phyloP scores from a whole-genome alignment of 2,888 invertebrate genomes.

The Sinotaia quadrata region DNA sequence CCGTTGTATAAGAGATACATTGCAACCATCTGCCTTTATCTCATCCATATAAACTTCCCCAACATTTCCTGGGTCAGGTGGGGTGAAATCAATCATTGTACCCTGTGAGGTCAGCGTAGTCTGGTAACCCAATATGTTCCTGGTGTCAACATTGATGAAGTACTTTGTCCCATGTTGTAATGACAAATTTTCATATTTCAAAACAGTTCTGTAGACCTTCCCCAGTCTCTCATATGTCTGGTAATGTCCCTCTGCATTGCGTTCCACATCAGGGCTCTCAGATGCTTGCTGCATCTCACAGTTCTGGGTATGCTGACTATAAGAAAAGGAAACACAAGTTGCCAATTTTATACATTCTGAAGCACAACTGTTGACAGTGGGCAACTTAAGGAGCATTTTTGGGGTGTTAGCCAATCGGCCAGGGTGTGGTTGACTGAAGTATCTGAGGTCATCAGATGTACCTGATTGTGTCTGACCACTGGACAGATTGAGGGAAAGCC shows the following conservation, averaged over 20 bases:
- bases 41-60: neutral
- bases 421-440: conserved; percentile 9
- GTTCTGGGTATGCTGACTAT: neutral
- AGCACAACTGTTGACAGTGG: conserved; percentile 1
- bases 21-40: neutral
- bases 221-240: conserved; percentile 17
- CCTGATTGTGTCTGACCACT: neutral
- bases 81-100: neutral
- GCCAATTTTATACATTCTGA: neutral
- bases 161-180: conserved; percentile 11
- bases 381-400: neutral
- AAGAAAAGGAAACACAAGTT: conserved; percentile 9
- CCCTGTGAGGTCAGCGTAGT: conserved; percentile 5
- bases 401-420: conserved; percentile 5
- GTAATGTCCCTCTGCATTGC: neutral
- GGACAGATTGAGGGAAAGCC: conserved; percentile 3
- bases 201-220: neutral
- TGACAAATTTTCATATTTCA: conserved; percentile 7
- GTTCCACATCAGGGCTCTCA: conserved; percentile 1
- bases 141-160: conserved; percentile 13
- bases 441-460: neutral
- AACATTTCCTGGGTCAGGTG: neutral
- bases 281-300: conserved; percentile 13
- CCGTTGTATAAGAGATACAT: neutral
- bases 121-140: conserved; percentile 12